Conservation (phyloP, 2,797 vertebrate species). For the Onychomys torridus region DNA sequence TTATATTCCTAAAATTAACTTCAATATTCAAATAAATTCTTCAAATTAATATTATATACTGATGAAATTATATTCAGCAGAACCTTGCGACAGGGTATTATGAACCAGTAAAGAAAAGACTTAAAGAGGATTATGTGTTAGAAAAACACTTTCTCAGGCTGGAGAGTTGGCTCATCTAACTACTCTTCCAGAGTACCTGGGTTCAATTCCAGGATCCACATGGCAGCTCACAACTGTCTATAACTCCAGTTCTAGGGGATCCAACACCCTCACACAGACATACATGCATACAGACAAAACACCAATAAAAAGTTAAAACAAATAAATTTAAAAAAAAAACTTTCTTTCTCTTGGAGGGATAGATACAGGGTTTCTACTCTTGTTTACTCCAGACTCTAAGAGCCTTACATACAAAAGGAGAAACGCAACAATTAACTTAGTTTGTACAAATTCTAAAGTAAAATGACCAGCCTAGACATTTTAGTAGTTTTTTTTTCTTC, state of each 20-base stretch:
- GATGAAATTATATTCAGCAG: conserved; percentile 9
- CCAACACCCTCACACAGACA: neutral
- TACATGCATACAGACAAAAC: neutral
- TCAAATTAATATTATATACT: neutral
- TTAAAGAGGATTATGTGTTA: neutral
- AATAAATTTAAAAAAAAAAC: neutral
- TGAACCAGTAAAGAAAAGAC: conserved; percentile 25
- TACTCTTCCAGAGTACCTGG: neutral
- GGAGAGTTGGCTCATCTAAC: neutral
- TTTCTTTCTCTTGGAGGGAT: neutral
- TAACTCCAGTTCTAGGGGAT: neutral
- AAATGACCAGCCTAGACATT: conserved; percentile 45
- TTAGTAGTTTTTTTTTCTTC: conserved; percentile 17
- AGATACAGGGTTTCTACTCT: neutral
- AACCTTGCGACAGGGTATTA: neutral
- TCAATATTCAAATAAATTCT: conserved; percentile 23
- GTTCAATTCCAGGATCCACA: neutral
- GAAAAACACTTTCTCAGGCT: conserved; percentile 19
- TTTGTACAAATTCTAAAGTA: conserved; percentile 42
- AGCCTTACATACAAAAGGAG: neutral
- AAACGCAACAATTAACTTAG: conserved; percentile 24
- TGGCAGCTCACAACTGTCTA: neutral
- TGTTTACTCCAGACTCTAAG: conserved; percentile 30
- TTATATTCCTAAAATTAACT: conserved; percentile 32
- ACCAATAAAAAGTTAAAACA: neutral